Evolutionary conservation across 2,888 invertebrate genomes (phyloP).

Genomic region (Gryllus longicercus): DNA sequence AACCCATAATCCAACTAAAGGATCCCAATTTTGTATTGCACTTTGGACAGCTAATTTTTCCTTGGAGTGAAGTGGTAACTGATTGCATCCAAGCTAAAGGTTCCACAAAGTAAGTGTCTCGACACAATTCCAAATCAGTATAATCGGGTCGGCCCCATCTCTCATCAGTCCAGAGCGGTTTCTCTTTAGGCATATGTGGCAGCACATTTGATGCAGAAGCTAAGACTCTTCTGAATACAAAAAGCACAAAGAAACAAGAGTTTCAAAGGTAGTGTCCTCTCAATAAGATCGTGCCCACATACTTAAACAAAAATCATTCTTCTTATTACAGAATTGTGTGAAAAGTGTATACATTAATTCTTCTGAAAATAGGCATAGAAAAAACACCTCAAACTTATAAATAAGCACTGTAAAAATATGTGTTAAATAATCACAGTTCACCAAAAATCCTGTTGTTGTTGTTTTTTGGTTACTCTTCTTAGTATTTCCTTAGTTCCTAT

Average conservation of each 20-base stretch:
- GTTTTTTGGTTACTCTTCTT: too few relatives aligned
- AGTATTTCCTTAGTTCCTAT: too few relatives aligned
- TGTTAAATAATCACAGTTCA: too few relatives aligned
- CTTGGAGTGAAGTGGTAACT: constrained; percentile 65
- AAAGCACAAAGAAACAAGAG: constrained; percentile 20
- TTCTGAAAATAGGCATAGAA: too few relatives aligned
- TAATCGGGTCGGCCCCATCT: constrained; percentile 41
- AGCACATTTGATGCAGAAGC: constrained; percentile 77
- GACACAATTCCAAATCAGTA: constrained; percentile 51
- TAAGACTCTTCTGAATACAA: constrained; percentile 59
- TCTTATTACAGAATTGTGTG: too few relatives aligned
- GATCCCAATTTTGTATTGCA: constrained; percentile 82
- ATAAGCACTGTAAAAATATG: too few relatives aligned
- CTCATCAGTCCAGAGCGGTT: constrained; percentile 52
- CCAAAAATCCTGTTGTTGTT: too few relatives aligned
- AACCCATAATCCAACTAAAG: constrained; percentile 84
- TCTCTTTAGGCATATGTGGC: constrained; percentile 60
- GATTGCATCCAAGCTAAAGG: constrained; percentile 86
- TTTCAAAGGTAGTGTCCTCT: not conserved
- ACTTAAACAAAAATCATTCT: too few relatives aligned
- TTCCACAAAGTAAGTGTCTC: constrained; percentile 79
- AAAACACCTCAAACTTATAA: too few relatives aligned
- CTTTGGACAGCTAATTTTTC: constrained; percentile 82
- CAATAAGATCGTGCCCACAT: too few relatives aligned
- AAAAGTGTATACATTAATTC: too few relatives aligned